These are phyloP conservation scores for Drosophila varians DNA, from an alignment of 1,140 invertebrate genomes.

Conservation along the genomic window DNA sequence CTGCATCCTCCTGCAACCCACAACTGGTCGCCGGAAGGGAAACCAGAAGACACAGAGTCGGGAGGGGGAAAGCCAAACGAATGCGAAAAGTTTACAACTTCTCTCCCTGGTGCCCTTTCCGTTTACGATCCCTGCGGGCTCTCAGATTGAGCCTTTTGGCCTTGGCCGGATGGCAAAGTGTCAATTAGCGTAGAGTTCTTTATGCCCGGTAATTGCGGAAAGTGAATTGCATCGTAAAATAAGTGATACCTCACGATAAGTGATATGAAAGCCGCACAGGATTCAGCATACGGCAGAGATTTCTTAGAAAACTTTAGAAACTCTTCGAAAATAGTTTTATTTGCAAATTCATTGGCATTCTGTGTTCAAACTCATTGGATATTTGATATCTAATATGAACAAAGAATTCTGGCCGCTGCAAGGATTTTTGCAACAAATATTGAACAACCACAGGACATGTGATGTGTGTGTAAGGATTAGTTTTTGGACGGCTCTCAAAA, in stretches of 20 bases:
- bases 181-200: conserved; percentile 51
- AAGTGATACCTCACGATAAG: neutral
- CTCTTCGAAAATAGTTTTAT: too few relatives aligned
- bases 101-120: neutral
- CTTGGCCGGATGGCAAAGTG: conserved; percentile 34
- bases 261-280: neutral
- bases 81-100: conserved; percentile 32
- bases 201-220: conserved; percentile 8
- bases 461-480: neutral
- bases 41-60: neutral
- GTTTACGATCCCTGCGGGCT: conserved; percentile 9
- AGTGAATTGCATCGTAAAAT: neutral
- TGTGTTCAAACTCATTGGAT: too few relatives aligned
- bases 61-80: conserved; percentile 12
- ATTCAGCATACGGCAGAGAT: neutral
- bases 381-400: too few relatives aligned
- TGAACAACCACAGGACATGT: conserved; percentile 26
- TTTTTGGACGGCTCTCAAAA: conserved; percentile 15
- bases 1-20: neutral
- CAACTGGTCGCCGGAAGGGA: conserved; percentile 30
- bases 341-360: too few relatives aligned
- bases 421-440: neutral
- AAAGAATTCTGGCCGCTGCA: too few relatives aligned
- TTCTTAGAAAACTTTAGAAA: too few relatives aligned
- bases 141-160: conserved; percentile 16